Conservation (phyloP, 1,140 invertebrate genomes). For the Leptopilina clavipes region DNA sequence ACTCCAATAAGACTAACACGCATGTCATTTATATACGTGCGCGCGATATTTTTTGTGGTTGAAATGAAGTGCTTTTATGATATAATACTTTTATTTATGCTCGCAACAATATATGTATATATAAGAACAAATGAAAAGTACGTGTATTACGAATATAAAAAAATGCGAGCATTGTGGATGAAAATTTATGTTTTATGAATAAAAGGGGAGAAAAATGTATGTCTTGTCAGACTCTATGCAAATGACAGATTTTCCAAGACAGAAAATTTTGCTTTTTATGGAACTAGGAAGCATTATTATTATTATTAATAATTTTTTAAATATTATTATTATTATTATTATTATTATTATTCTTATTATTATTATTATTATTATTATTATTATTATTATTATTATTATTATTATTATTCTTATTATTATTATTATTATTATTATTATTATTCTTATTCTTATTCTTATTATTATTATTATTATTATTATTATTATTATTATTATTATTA, state of each 20-base stretch:
- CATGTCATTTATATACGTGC: not conserved
- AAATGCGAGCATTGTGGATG: not conserved
- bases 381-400: too few species aligned
- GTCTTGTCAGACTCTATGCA: not conserved
- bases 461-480: too few species aligned
- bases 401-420: not conserved
- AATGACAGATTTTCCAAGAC: not conserved
- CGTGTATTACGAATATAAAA: not conserved
- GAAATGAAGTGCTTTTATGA: not conserved
- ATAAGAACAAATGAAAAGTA: not conserved
- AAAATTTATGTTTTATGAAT: constrained; percentile 6
- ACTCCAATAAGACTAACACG: too few species aligned
- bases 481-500: too few species aligned
- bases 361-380: constrained; percentile 36
- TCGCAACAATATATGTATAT: too few species aligned
- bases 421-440: too few species aligned
- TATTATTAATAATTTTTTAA: too few species aligned
- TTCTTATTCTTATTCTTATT: too few species aligned
- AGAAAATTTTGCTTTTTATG: not conserved
- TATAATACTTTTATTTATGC: too few species aligned
- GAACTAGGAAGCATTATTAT: too few species aligned
- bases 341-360: too few species aligned
- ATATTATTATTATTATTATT: too few species aligned
- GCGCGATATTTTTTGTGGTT: not conserved
- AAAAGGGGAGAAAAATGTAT: not conserved